Evolutionary conservation across 2,797 vertebrate genomes (phyloP), one percentile per base, ranked within the genome.

Genomic region (Pangasius macronema): DNA sequence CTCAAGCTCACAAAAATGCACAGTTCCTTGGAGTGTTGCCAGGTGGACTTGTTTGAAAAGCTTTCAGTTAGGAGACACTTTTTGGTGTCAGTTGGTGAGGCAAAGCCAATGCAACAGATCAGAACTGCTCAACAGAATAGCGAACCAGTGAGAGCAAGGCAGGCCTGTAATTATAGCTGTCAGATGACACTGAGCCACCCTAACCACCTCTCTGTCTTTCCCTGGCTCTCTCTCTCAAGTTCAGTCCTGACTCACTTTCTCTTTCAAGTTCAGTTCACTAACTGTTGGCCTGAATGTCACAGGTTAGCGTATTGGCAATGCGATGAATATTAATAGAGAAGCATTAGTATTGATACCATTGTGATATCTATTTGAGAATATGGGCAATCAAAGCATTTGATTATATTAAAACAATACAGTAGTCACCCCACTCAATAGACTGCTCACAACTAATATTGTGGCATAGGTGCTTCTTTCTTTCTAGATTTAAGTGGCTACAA

Each of bases 141-240:
- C 89, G 91, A 87, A 91, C 93, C 89, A 73, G 88, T 89, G 80
- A 82, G 57, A 89, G 88, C 91, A 93, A 93, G 92, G 68, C 77
- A 93, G 94, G 95, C 93, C 94, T 95, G 94, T 96, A 96, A 95
- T 95, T 95, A 95, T 95, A 95, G 95, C 95, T 95, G 95, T 96
- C 94, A 95, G 95, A 94, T 91, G 94, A 95, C 95, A 95, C 95
- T 87, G 82, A 94, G 94, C 93, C 93, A 92, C 92, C 94, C 88
- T 91, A 93, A 93, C 94, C 91, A 83, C 75, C 55, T 57, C 82
- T 72, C 46, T 63, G 51, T 55, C 68, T 86, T 75, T 86, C 57
- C 39, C 20, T 80, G 84, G 82, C 57, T 83, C 57, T 72, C 57
- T 27, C 53, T 53, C 24, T 59, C 61, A 49, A 20, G 80, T 82